phyloP scores from a whole-genome alignment of 2,888 invertebrate genomes.

The Ectobius pallidus region DNA sequence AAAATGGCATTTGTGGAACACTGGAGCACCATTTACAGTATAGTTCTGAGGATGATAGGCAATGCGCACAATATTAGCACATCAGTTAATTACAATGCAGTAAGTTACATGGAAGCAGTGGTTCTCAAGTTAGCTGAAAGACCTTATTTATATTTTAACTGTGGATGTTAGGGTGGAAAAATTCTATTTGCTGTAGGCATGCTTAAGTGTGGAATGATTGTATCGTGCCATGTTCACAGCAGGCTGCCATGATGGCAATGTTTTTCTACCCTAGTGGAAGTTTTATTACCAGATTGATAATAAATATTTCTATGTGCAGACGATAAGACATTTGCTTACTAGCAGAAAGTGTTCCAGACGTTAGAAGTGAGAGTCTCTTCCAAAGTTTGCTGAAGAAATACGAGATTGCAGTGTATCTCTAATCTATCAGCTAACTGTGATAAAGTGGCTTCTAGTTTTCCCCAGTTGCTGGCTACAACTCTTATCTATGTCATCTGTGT shows the following conservation, averaged over 20 bases:
- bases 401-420: background rate
- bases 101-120: background rate
- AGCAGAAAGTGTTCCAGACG: background rate
- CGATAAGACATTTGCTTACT: too few relatives aligned
- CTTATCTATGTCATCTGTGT: background rate
- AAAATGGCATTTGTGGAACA: too few relatives aligned
- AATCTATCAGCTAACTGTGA: background rate
- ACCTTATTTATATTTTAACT: too few relatives aligned
- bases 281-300: too few relatives aligned
- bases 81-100: slow-evolving; percentile 7
- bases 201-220: too few relatives aligned
- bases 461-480: background rate
- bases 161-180: too few relatives aligned
- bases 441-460: background rate
- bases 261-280: too few relatives aligned
- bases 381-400: background rate
- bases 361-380: slow-evolving; percentile 3
- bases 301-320: too few relatives aligned
- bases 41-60: background rate
- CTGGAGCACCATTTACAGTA: too few relatives aligned
- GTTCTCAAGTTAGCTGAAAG: background rate
- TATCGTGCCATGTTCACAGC: too few relatives aligned
- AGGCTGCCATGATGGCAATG: too few relatives aligned
- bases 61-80: background rate
- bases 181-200: too few relatives aligned